A percentile compares a stretch with the other conserved stretches of the same genome.
Evolutionary conservation across 2,797 vertebrate genomes (phyloP).

Genomic region (Pangasius sanitwongsei): DNA sequence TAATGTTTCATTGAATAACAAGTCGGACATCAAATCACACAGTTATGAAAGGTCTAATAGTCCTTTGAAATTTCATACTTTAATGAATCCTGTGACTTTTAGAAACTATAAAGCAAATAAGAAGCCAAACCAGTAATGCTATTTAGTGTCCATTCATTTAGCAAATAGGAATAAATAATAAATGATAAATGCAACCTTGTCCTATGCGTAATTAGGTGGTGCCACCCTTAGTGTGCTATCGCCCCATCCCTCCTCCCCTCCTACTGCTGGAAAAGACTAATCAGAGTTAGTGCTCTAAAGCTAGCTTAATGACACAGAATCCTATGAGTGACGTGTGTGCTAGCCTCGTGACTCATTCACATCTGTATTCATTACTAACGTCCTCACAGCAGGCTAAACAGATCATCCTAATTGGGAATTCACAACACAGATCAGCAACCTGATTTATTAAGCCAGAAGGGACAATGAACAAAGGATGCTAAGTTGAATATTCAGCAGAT

Average conservation of each 20-base stretch:
- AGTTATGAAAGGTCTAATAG: not conserved
- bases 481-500: conserved; percentile 36
- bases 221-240: not conserved
- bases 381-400: conserved; percentile 27
- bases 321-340: conserved; percentile 8
- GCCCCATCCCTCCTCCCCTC: not conserved
- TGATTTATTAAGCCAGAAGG: conserved; percentile 37
- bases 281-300: not conserved
- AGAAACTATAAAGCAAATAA: not conserved
- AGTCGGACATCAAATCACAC: not conserved
- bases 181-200: not conserved
- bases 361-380: conserved; percentile 39
- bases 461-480: conserved; percentile 33
- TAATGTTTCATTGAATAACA: not conserved
- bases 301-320: not conserved
- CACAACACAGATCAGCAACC: conserved; percentile 37
- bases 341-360: conserved; percentile 30
- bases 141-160: not conserved
- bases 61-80: not conserved
- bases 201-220: not conserved
- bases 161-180: not conserved
- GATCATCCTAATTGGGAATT: conserved; percentile 41
- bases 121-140: not conserved
- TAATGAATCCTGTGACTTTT: not conserved
- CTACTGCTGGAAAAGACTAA: conserved; percentile 5